Conservation (phyloP, 2,113 vertebrate genomes). For the Abramis brama region DNA sequence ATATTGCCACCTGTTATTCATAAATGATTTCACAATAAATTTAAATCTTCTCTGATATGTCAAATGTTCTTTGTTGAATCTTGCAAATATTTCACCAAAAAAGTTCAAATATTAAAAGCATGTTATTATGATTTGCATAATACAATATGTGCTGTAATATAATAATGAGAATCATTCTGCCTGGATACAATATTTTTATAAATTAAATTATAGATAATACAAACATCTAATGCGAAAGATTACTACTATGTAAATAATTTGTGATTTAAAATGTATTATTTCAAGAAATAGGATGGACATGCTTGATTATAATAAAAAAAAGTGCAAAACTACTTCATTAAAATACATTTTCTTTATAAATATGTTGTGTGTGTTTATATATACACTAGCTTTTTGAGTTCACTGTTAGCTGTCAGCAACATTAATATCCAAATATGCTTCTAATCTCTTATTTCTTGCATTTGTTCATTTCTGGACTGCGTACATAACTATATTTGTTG, state of each 20-base stretch:
- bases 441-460: background rate
- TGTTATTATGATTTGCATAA: background rate
- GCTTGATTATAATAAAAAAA: no score
- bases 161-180: background rate
- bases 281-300: background rate
- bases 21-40: constrained; percentile 3
- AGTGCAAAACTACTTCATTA: background rate
- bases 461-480: background rate
- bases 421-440: no score
- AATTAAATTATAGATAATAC: no score
- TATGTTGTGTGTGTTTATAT: no score
- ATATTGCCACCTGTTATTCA: background rate
- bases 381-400: no score
- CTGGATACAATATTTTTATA: background rate
- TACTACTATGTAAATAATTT: no score
- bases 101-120: background rate
- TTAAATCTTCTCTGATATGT: background rate
- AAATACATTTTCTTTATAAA: no score
- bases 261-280: background rate
- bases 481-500: background rate
- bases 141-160: background rate
- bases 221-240: no score
- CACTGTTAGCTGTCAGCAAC: no score
- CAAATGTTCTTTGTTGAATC: background rate
- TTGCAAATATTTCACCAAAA: background rate